These are phyloP conservation scores for Zaprionus africanus DNA, from an alignment of 1,140 invertebrate genomes.

Conservation along the genomic window DNA sequence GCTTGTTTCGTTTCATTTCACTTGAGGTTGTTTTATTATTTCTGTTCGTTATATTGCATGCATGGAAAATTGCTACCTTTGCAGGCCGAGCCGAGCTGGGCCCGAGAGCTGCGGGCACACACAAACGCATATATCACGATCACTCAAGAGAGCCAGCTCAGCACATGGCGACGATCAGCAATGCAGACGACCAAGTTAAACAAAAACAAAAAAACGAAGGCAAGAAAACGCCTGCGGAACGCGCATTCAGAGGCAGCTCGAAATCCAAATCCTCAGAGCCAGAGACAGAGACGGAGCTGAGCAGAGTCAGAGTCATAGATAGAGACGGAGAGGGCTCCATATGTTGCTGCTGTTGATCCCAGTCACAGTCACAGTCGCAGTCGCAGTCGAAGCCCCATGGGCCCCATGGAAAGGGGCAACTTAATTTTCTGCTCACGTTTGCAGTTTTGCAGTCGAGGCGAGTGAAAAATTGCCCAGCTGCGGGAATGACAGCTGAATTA, in stretches of 20 bases:
- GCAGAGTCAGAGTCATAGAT: constrained; percentile 18
- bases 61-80: constrained; percentile 83
- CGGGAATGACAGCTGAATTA: constrained; percentile 82
- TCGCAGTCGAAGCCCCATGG: neutral
- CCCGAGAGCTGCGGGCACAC: constrained; percentile 21
- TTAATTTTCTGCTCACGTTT: constrained; percentile 83
- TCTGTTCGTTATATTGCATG: constrained; percentile 62
- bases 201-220: constrained; percentile 51
- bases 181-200: constrained; percentile 57
- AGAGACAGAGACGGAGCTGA: constrained; percentile 26
- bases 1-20: constrained; percentile 72
- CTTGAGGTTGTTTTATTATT: constrained; percentile 60
- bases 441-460: constrained; percentile 60
- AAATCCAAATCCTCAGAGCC: constrained; percentile 66
- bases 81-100: constrained; percentile 59
- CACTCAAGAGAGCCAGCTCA: constrained; percentile 74
- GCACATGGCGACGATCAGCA: constrained; percentile 71
- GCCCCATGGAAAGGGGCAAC: constrained; percentile 45
- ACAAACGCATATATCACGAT: constrained; percentile 74
- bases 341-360: constrained; percentile 14
- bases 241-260: constrained; percentile 69
- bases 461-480: constrained; percentile 77
- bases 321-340: constrained; percentile 21
- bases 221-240: constrained; percentile 61
- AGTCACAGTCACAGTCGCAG: neutral